These are phyloP conservation scores for Enteromius trimaculatus DNA, from an alignment of 2,797 vertebrate genomes.

Conservation along the genomic window DNA sequence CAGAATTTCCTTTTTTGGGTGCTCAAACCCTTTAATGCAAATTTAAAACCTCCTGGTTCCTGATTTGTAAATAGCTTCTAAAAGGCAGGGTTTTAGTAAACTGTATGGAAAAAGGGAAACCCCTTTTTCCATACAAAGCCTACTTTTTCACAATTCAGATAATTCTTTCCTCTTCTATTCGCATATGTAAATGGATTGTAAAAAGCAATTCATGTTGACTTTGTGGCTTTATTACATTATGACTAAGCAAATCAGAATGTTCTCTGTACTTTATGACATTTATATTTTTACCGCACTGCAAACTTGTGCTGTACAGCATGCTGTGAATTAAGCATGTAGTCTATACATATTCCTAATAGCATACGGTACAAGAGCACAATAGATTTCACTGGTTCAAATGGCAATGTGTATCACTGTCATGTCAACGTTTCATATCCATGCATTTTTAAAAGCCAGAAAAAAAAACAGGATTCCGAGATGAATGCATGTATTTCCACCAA, in stretches of 20 bases:
- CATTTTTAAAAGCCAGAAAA: background rate
- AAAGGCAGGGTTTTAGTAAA: background rate
- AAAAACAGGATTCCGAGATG: background rate
- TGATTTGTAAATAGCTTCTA: background rate
- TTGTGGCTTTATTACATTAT: slow-evolving; percentile 2
- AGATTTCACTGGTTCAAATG: background rate
- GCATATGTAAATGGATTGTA: background rate
- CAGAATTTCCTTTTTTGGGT: background rate
- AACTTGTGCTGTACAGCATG: background rate
- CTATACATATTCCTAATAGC: background rate
- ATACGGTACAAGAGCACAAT: background rate
- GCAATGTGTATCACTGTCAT: background rate
- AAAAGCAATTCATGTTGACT: background rate
- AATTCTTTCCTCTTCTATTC: background rate
- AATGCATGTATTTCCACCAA: background rate
- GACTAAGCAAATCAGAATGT: background rate
- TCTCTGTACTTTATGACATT: background rate
- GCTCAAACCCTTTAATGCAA: background rate
- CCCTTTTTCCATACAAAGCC: background rate
- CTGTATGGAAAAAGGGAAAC: no score
- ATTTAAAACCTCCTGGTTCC: background rate
- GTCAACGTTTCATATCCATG: background rate
- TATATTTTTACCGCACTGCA: background rate
- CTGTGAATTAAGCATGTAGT: background rate
- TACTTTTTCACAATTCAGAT: background rate